Conservation (phyloP, 1,140 invertebrate genomes). For the Leptinotarsa undecemlineata region DNA sequence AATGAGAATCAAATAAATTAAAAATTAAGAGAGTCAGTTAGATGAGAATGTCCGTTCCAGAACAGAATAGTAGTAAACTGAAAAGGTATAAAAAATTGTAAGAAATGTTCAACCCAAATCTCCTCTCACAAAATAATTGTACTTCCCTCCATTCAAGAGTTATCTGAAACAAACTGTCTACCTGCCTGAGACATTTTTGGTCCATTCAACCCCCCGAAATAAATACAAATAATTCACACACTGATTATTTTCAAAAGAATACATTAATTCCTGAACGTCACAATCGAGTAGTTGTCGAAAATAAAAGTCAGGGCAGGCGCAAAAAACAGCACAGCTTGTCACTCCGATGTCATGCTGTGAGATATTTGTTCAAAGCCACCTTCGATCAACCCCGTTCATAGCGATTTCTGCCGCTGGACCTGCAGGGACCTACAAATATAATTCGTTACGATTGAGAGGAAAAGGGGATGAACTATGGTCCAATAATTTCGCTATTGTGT, state of each 20-base stretch:
- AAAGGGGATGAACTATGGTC: conserved; percentile 27
- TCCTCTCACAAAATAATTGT: conserved; percentile 19
- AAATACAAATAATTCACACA: conserved; percentile 33
- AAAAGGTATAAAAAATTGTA: conserved; percentile 7
- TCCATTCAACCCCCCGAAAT: conserved; percentile 24
- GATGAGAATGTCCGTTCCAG: no score
- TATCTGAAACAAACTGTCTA: conserved; percentile 21
- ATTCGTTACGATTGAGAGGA: conserved; percentile 30
- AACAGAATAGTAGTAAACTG: no score
- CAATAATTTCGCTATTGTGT: conserved; percentile 28
- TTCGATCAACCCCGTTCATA: conserved; percentile 22
- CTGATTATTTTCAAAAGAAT: conserved; percentile 32
- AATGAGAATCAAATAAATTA: no score
- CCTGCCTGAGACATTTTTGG: conserved; percentile 22
- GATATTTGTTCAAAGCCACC: conserved; percentile 33
- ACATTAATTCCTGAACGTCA: conserved; percentile 31
- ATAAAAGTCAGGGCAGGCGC: conserved; percentile 17
- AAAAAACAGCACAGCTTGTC: conserved; percentile 34
- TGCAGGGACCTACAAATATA: conserved; percentile 28
- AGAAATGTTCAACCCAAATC: conserved; percentile 9
- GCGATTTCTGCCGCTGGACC: conserved; percentile 25
- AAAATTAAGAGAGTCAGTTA: no score
- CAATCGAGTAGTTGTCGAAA: conserved; percentile 26
- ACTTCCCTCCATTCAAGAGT: conserved; percentile 11
- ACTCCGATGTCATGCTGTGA: conserved; percentile 31